A percentile compares a stretch with the other conserved stretches of the same genome.
Evolutionary conservation across 2,113 vertebrate species (phyloP).

Genomic region (Halichoerus grypus): DNA sequence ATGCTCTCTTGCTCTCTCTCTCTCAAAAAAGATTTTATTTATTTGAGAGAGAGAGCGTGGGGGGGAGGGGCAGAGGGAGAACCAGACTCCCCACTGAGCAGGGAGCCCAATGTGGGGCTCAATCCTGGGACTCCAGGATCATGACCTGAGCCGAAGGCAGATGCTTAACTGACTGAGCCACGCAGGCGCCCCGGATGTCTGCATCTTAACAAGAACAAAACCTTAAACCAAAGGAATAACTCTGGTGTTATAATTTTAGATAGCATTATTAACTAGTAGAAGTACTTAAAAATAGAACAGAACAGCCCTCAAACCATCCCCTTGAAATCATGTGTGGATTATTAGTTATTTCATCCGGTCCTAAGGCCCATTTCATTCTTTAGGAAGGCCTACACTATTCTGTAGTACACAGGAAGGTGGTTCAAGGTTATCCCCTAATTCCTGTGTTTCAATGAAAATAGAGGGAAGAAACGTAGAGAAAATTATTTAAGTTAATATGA

Average conservation of each 20-base stretch:
- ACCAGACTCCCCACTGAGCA: too few relatives aligned
- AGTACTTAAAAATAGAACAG: neutral
- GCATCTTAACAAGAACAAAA: slow-evolving; percentile 42
- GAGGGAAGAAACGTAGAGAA: neutral
- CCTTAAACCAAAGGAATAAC: slow-evolving; percentile 41
- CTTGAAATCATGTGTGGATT: neutral
- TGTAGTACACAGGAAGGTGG: neutral
- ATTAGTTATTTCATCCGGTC: slow-evolving; percentile 6
- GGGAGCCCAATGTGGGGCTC: too few relatives aligned
- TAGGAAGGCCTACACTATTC: neutral
- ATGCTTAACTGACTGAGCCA: neutral
- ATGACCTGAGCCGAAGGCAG: neutral
- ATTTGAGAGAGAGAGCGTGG: too few relatives aligned
- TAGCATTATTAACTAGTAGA: slow-evolving; percentile 26
- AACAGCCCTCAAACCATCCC: neutral
- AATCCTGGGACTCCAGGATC: too few relatives aligned
- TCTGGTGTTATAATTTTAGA: slow-evolving; percentile 2
- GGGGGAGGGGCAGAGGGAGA: too few relatives aligned
- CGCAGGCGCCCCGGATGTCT: neutral
- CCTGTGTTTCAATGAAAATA: neutral
- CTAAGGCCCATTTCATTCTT: neutral
- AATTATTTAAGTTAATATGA: slow-evolving; percentile 22
- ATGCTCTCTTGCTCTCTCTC: neutral
- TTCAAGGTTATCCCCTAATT: neutral
- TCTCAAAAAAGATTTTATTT: neutral